Evolutionary conservation across 2,113 vertebrate species (phyloP).

Genomic region (Notothenia rossii): DNA sequence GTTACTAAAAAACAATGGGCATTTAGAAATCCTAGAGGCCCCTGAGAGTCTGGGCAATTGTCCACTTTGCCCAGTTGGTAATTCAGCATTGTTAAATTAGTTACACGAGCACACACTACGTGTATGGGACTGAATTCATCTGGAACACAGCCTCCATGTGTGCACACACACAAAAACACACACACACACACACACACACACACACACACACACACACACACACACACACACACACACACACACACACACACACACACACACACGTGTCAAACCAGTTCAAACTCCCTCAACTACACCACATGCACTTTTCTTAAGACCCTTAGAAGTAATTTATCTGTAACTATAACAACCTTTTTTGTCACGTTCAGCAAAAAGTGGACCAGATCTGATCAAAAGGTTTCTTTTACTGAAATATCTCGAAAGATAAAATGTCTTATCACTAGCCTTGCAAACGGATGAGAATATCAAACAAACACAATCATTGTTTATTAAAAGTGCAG

Average conservation of each 20-base stretch:
- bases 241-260: too few species aligned
- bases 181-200: too few species aligned
- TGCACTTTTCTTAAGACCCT: background rate
- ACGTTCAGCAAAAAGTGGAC: background rate
- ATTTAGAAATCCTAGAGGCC: too few species aligned
- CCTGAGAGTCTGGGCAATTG: background rate
- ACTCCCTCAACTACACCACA: background rate
- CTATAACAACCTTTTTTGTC: background rate
- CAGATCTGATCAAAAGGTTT: background rate
- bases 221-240: too few species aligned
- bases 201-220: too few species aligned
- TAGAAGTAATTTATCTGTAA: background rate
- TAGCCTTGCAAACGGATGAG: background rate
- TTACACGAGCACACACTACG: background rate
- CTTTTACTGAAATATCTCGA: background rate
- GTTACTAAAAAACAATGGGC: background rate
- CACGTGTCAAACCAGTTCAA: background rate
- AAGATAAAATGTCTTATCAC: background rate
- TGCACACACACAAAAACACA: background rate
- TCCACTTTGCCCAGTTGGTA: background rate
- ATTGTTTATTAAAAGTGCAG: background rate
- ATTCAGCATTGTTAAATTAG: background rate
- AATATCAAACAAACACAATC: conserved; percentile 7
- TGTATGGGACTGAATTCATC: background rate
- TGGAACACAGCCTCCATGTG: background rate